Evolutionary conservation across 1,140 invertebrate genomes (phyloP).

Genomic region (Drosophila sp.): DNA sequence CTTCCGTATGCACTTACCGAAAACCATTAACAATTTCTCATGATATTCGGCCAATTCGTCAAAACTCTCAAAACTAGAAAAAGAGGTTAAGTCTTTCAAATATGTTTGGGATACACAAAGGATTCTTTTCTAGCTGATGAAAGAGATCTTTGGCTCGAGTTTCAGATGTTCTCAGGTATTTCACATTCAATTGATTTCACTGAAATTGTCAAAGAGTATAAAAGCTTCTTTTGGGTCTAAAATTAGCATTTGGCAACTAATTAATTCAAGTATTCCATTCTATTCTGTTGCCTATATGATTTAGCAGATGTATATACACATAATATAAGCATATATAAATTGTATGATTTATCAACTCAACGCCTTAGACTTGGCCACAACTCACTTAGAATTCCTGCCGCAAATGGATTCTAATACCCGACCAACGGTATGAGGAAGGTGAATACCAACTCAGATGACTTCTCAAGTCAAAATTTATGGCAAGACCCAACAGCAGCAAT

Average conservation of each 20-base stretch:
- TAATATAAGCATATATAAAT: not conserved
- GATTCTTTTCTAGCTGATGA: too few relatives aligned
- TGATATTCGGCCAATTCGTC: not conserved
- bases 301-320: not conserved
- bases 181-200: too few relatives aligned
- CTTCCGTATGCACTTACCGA: not conserved
- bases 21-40: not conserved
- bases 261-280: conserved; percentile 4
- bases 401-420: conserved; percentile 66
- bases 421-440: conserved; percentile 22
- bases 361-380: conserved; percentile 70
- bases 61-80: too few relatives aligned
- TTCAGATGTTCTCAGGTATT: too few relatives aligned
- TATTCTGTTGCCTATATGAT: not conserved
- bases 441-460: conserved; percentile 7
- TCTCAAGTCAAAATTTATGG: conserved; percentile 58
- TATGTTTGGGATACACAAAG: too few relatives aligned
- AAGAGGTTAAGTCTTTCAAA: too few relatives aligned
- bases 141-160: too few relatives aligned
- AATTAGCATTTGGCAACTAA: not conserved
- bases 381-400: conserved; percentile 71
- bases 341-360: conserved; percentile 68
- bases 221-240: not conserved
- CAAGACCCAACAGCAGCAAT: conserved; percentile 61
- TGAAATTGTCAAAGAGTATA: not conserved